Percentiles rank a stretch among this genome's conserved stretches.
Evolutionary conservation across 2,113 vertebrate species (phyloP).

Genomic region (Mesoclemmys tuberculata): DNA sequence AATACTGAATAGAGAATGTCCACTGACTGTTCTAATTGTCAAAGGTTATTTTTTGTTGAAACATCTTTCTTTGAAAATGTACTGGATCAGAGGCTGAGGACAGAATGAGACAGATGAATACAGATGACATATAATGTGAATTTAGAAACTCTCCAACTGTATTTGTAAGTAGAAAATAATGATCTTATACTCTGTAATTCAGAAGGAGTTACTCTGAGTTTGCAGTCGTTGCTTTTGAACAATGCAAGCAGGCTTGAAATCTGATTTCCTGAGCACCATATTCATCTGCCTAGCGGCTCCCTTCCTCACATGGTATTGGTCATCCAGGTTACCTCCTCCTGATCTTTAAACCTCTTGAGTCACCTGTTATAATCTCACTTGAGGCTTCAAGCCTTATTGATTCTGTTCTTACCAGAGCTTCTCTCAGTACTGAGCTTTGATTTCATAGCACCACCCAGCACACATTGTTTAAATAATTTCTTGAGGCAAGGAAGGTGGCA

Average conservation of each 20-base stretch:
- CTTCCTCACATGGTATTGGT: slow-evolving; percentile 7
- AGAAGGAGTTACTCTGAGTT: not conserved
- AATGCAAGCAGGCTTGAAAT: not conserved
- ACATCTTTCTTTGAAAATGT: not conserved
- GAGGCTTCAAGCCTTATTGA: slow-evolving; percentile 29
- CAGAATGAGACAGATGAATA: not conserved
- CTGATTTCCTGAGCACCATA: slow-evolving; percentile 14
- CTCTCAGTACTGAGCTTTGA: slow-evolving; percentile 29
- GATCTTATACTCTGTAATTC: not conserved
- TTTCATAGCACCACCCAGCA: slow-evolving; percentile 14
- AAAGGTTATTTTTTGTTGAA: not conserved
- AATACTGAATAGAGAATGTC: not conserved
- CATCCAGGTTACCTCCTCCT: not conserved
- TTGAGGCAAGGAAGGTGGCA: not conserved
- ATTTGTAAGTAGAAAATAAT: slow-evolving; percentile 1
- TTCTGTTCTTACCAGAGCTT: slow-evolving; percentile 31
- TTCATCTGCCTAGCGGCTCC: not conserved
- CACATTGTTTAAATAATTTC: slow-evolving; percentile 20
- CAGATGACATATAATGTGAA: not conserved
- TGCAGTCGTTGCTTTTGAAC: not conserved
- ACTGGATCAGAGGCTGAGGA: not conserved
- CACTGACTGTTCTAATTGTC: not conserved
- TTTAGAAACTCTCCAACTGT: not conserved
- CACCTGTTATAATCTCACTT: not conserved
- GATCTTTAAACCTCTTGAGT: not conserved